Conservation (phyloP, 2,888 invertebrate genomes). For the Drosophila paramelanica region DNA sequence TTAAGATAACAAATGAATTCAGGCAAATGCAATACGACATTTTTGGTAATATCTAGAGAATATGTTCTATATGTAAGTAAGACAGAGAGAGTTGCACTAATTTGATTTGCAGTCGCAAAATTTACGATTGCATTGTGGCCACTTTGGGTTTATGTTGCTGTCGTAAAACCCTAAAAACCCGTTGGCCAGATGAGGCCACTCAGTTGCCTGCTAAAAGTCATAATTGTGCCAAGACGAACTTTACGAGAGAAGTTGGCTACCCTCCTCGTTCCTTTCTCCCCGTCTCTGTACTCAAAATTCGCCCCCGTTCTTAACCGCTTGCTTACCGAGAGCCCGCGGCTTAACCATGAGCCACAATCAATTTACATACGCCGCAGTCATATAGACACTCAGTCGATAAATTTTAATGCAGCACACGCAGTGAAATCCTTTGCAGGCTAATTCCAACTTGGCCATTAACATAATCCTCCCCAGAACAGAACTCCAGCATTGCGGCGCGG, state of each 20-base stretch:
- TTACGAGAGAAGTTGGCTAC: conserved; percentile 19
- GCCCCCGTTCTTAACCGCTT: too few relatives aligned
- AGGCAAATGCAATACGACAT: background rate
- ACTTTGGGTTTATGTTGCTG: conserved; percentile 55
- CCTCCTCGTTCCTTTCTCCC: background rate
- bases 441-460: conserved; percentile 61
- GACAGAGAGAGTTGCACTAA: conserved; percentile 37
- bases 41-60: background rate
- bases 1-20: background rate
- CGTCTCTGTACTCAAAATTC: too few relatives aligned
- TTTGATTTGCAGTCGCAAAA: conserved; percentile 60
- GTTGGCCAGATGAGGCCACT: conserved; percentile 56
- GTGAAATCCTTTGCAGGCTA: conserved; percentile 56
- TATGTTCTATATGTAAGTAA: conserved; percentile 6
- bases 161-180: conserved; percentile 45
- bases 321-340: background rate
- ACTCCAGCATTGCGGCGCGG: background rate
- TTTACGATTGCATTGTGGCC: conserved; percentile 64
- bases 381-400: conserved; percentile 62
- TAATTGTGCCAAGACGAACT: conserved; percentile 56
- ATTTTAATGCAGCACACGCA: conserved; percentile 66
- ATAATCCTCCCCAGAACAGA: conserved; percentile 46
- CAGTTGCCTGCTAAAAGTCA: conserved; percentile 58
- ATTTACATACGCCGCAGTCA: conserved; percentile 60
- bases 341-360: conserved; percentile 51